Conservation (phyloP, 2,888 invertebrate genomes). For the Pemphredon lugubris region DNA sequence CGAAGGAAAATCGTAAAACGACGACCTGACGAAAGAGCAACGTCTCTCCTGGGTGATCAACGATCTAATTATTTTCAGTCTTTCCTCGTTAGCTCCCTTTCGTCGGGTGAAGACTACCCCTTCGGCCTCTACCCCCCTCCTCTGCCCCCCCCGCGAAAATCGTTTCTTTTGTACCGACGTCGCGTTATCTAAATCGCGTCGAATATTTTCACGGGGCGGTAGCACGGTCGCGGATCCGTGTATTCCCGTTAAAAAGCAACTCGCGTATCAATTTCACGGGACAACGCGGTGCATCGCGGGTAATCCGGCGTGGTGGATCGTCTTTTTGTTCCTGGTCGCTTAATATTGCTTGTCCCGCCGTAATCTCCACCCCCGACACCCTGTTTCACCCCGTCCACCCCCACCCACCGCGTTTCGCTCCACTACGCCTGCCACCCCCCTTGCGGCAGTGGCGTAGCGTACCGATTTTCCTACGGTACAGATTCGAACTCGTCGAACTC, state of each 20-base stretch:
- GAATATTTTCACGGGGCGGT: slow-evolving; percentile 63
- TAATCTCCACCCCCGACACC: slow-evolving; percentile 70
- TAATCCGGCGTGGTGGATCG: slow-evolving; percentile 74
- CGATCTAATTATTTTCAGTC: slow-evolving; percentile 67
- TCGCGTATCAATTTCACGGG: slow-evolving; percentile 75
- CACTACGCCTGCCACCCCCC: slow-evolving; percentile 46
- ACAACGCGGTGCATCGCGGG: slow-evolving; percentile 75
- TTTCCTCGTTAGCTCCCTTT: slow-evolving; percentile 57
- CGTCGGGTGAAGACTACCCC: slow-evolving; percentile 6
- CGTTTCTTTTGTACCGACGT: slow-evolving; percentile 52
- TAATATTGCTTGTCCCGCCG: slow-evolving; percentile 76
- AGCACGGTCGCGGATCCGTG: slow-evolving; percentile 9
- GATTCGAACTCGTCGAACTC: too few species aligned
- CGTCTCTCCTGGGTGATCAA: slow-evolving; percentile 55
- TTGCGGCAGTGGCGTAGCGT: slow-evolving; percentile 51
- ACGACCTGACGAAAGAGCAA: slow-evolving; percentile 20
- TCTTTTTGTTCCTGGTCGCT: slow-evolving; percentile 76
- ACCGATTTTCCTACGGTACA: slow-evolving; percentile 20
- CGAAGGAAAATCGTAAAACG: slow-evolving; percentile 9
- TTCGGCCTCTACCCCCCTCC: neutral
- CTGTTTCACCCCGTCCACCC: slow-evolving; percentile 40
- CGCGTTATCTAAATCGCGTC: slow-evolving; percentile 67
- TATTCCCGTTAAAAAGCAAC: slow-evolving; percentile 69
- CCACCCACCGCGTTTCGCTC: slow-evolving; percentile 40
- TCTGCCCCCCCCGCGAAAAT: slow-evolving; percentile 33